A percentile compares a stretch with the other conserved stretches of the same genome.
phyloP scores from a whole-genome alignment of 2,797 vertebrate species.

The Netta rufina region DNA sequence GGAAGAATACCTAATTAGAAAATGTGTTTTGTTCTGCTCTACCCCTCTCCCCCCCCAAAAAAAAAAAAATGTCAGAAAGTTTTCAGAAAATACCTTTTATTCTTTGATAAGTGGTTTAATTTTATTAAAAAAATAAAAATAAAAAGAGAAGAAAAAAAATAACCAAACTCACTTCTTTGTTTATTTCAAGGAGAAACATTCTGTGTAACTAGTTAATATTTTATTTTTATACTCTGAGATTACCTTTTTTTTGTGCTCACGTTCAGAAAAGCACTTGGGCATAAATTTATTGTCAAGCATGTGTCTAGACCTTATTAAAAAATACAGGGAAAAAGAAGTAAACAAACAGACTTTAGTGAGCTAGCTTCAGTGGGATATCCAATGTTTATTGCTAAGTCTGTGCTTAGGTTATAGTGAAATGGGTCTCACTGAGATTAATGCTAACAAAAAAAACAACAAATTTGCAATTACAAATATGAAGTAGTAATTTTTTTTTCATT shows the following conservation, averaged over 20 bases:
- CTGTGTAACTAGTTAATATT: not conserved
- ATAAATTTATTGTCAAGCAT: not conserved
- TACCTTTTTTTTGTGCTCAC: not conserved
- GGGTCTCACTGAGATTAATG: not conserved
- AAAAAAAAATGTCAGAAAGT: not conserved
- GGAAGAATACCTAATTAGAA: not conserved
- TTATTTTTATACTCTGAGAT: not conserved
- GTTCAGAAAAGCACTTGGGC: not conserved
- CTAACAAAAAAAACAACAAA: not conserved
- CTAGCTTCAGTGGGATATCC: not conserved
- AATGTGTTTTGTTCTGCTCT: not conserved
- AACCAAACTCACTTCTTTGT: not conserved
- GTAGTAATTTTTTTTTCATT: not conserved
- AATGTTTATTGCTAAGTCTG: not conserved
- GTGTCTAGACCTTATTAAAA: not conserved
- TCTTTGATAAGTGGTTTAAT: not conserved
- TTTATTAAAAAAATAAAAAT: not conserved
- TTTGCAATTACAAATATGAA: not conserved
- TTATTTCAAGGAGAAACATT: not conserved
- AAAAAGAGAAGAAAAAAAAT: not conserved
- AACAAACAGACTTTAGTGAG: not conserved
- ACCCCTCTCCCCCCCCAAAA: fast-evolving
- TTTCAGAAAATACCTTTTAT: too few species aligned
- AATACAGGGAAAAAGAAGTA: not conserved
- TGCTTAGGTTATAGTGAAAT: not conserved